Conservation (phyloP, 1,140 invertebrate genomes). For the Achroia grisella region DNA sequence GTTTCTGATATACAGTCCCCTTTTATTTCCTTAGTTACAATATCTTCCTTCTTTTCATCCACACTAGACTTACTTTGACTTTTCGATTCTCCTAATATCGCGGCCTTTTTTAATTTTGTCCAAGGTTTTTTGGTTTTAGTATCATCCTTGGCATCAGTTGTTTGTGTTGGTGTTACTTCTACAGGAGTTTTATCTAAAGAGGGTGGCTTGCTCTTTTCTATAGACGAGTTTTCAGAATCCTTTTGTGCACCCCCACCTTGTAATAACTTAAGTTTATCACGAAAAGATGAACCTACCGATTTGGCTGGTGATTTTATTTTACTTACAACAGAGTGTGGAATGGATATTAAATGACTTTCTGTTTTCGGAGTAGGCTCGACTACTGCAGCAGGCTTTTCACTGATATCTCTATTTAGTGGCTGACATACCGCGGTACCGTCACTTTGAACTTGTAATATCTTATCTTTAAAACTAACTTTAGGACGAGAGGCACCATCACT, state of each 20-base stretch:
- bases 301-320: slow-evolving; percentile 72
- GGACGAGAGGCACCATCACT: slow-evolving; percentile 60
- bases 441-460: slow-evolving; percentile 69
- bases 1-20: slow-evolving; percentile 27
- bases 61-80: slow-evolving; percentile 44
- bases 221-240: slow-evolving; percentile 33
- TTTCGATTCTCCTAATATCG: slow-evolving; percentile 68
- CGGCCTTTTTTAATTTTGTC: slow-evolving; percentile 75
- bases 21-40: slow-evolving; percentile 18
- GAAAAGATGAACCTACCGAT: slow-evolving; percentile 59
- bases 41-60: slow-evolving; percentile 45
- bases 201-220: slow-evolving; percentile 41
- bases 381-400: slow-evolving; percentile 58
- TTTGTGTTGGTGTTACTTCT: slow-evolving; percentile 34
- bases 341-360: slow-evolving; percentile 63
- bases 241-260: slow-evolving; percentile 44
- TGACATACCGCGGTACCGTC: slow-evolving; percentile 66
- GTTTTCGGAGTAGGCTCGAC: slow-evolving; percentile 63
- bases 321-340: slow-evolving; percentile 69
- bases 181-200: slow-evolving; percentile 34
- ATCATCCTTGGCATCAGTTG: slow-evolving; percentile 45
- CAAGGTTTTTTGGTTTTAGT: slow-evolving; percentile 68
- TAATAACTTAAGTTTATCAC: slow-evolving; percentile 66
- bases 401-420: slow-evolving; percentile 51
- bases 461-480: slow-evolving; percentile 72